Conservation (phyloP, 2,888 invertebrate species). For the Pelosia muscerda region DNA sequence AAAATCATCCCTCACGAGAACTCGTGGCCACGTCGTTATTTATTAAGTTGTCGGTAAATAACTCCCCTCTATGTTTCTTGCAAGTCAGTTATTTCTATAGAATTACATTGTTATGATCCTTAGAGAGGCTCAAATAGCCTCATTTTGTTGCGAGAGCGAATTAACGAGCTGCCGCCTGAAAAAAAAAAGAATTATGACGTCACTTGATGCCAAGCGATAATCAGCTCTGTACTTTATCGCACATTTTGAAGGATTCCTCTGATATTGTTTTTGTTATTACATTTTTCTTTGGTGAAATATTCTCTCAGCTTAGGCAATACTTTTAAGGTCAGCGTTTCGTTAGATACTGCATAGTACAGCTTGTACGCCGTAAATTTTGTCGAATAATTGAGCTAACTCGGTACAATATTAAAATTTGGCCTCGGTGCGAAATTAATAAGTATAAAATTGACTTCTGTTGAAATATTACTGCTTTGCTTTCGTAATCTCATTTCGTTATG, state of each 20-base stretch:
- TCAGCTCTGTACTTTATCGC: constrained; percentile 66
- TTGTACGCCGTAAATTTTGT: constrained; percentile 46
- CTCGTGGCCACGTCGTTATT: constrained; percentile 24
- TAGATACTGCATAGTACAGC: constrained; percentile 44
- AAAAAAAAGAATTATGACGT: constrained; percentile 71
- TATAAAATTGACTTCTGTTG: constrained; percentile 36
- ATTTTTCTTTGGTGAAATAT: constrained; percentile 48
- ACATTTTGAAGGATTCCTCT: constrained; percentile 57
- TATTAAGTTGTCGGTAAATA: constrained; percentile 43
- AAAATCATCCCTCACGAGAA: constrained; percentile 7
- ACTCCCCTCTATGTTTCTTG: constrained; percentile 51
- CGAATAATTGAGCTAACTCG: constrained; percentile 45
- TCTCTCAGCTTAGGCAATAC: constrained; percentile 32
- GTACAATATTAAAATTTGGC: constrained; percentile 49
- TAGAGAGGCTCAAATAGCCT: constrained; percentile 65
- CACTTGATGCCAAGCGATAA: constrained; percentile 67
- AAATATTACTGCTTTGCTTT: constrained; percentile 35
- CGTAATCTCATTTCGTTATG: constrained; percentile 26
- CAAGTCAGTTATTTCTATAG: constrained; percentile 62
- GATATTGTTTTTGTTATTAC: constrained; percentile 61
- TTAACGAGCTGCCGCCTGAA: constrained; percentile 63
- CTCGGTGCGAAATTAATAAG: constrained; percentile 23
- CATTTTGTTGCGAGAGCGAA: constrained; percentile 65
- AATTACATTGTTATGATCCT: constrained; percentile 62
- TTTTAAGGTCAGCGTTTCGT: constrained; percentile 47